Base-by-base conservation (phyloP, 1,140 invertebrate species). In the Philopotamus ludificatus region DNA sequence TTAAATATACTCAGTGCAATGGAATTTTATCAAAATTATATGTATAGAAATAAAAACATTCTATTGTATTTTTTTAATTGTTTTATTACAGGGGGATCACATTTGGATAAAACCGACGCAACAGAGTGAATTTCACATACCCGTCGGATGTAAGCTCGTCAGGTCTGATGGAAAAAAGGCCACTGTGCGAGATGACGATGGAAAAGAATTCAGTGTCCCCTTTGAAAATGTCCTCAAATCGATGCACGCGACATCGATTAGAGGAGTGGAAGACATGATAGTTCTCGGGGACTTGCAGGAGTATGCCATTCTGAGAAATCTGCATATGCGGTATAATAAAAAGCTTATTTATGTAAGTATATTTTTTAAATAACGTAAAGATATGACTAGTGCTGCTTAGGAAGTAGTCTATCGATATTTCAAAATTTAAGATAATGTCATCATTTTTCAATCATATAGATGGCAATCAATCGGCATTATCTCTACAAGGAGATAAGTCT, bases 261-360 rank as follows among this genome's bases (percentile, higher is more conserved):
- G 88, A 67, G 91, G 90, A 45, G 92, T 97, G 3, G 93, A 96
- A 77, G 94, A 98, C 76, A 96, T 98, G 94, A 96, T 97, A 66
- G 89, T 87, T 18, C 79, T 97, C 39, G 92, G 91, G 4, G 95
- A 97, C 79, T 80, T 97, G 18, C 92, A 97, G 74, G 94, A 97
- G 77, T 91, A 93, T 72, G 92, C 93, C 4, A 95, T 98, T 70
- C 80, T 97, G 10, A 82, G 93, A 60, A 97, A 97, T 83, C 83
- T 97, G n/a, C 87, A 93, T 70, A 89, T 94, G 72, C 82, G 95
- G 72, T 97, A 96, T 77, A 89, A 87, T 72, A 86, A 93, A 70
- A 89, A 93, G 75, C 74, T 91, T 15, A 96, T 97, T 73, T 97
- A 97, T 81, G 94, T 97, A 82, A 86, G 87, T 82, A 51, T 51